These are phyloP conservation scores for Xanthorhoe spadicearia DNA, from an alignment of 2,888 invertebrate species.

Conservation along the genomic window DNA sequence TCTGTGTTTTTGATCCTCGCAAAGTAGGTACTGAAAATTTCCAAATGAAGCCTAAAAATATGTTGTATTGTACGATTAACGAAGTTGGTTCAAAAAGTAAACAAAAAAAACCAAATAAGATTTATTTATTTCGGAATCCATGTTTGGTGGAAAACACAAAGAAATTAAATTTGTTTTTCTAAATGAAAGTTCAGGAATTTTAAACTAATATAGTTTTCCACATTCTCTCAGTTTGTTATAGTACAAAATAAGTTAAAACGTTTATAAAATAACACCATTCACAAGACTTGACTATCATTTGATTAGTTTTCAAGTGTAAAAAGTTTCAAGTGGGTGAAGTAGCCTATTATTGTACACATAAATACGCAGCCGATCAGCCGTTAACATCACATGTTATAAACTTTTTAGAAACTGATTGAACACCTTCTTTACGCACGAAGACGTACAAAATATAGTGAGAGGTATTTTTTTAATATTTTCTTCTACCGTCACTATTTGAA, in stretches of 20 bases:
- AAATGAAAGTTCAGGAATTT: too few relatives aligned
- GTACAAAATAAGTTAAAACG: not conserved
- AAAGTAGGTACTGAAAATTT: too few relatives aligned
- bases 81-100: too few relatives aligned
- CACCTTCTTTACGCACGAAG: not conserved
- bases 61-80: too few relatives aligned
- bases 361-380: not conserved
- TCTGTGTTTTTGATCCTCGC: not conserved
- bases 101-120: too few relatives aligned
- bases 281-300: not conserved
- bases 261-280: not conserved
- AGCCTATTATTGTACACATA: not conserved
- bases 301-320: not conserved
- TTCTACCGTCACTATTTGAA: too few relatives aligned
- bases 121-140: too few relatives aligned
- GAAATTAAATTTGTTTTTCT: too few relatives aligned
- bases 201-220: too few relatives aligned
- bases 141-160: too few relatives aligned
- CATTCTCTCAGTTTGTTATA: not conserved
- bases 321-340: not conserved
- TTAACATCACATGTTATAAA: not conserved
- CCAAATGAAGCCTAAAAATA: too few relatives aligned
- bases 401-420: not conserved
- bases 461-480: too few relatives aligned
- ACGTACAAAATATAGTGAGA: not conserved